These are phyloP conservation scores for Trichonephila inaurata DNA, from an alignment of 1,140 invertebrate species.

Conservation along the genomic window DNA sequence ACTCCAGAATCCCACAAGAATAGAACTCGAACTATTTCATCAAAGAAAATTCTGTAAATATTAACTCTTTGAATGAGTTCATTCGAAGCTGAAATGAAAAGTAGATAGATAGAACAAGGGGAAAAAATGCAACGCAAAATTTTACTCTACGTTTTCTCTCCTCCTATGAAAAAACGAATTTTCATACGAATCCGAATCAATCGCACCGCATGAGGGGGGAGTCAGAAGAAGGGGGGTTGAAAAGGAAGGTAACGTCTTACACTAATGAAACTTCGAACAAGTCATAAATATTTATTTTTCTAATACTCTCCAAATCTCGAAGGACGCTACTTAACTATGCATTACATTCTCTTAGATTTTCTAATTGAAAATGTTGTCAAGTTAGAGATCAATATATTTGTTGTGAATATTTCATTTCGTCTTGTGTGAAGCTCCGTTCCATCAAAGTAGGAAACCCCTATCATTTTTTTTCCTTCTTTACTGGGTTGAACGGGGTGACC, in stretches of 20 bases:
- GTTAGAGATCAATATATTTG: slow-evolving; percentile 51
- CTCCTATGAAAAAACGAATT: slow-evolving; percentile 46
- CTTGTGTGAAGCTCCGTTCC: background rate
- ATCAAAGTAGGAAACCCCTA: background rate
- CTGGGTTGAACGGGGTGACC: background rate
- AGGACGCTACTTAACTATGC: slow-evolving; percentile 73
- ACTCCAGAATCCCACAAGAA: background rate
- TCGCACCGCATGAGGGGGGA: slow-evolving; percentile 5
- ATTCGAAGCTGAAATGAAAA: background rate
- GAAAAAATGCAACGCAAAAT: background rate
- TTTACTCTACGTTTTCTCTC: background rate
- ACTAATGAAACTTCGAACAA: slow-evolving; percentile 71
- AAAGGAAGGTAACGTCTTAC: slow-evolving; percentile 44
- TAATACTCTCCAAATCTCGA: slow-evolving; percentile 68
- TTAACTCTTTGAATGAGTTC: background rate
- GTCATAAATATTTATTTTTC: slow-evolving; percentile 76
- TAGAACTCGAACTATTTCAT: background rate
- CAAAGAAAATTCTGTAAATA: background rate
- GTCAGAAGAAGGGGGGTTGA: background rate
- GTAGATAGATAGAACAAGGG: background rate
- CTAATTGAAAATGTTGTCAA: slow-evolving; percentile 76
- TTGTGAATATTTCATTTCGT: slow-evolving; percentile 67
- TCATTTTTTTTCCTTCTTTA: background rate
- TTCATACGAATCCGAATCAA: slow-evolving; percentile 55
- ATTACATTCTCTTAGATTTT: slow-evolving; percentile 72